Conservation (phyloP, 1,140 invertebrate genomes). For the Cecropterus lyciades region DNA sequence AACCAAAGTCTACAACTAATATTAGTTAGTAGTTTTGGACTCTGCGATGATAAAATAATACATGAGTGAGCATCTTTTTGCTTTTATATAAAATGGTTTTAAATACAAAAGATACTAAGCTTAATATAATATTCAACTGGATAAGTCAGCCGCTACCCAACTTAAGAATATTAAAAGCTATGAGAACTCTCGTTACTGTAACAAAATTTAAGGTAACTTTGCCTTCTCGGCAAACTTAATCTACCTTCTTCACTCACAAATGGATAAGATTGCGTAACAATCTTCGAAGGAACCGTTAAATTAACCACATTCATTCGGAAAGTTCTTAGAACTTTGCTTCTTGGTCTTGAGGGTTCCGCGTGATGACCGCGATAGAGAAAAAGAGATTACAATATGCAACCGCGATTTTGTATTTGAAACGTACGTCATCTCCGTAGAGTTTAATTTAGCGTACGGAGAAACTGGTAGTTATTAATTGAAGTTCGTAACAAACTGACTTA, state of each 20-base stretch:
- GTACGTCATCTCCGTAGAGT: slow-evolving; percentile 14
- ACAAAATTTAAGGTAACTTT: slow-evolving; percentile 21
- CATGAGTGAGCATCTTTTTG: too few relatives aligned
- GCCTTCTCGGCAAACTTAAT: slow-evolving; percentile 16
- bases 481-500: too few relatives aligned
- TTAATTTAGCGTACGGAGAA: not conserved
- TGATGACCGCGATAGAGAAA: slow-evolving; percentile 52
- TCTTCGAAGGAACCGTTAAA: slow-evolving; percentile 62
- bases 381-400: slow-evolving; percentile 30
- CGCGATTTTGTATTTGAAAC: slow-evolving; percentile 34
- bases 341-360: slow-evolving; percentile 44
- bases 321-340: slow-evolving; percentile 63
- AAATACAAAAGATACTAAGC: too few relatives aligned
- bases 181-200: slow-evolving; percentile 16
- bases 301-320: slow-evolving; percentile 67
- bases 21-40: too few relatives aligned
- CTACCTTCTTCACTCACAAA: slow-evolving; percentile 21
- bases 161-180: slow-evolving; percentile 15
- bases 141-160: not conserved
- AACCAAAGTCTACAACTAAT: too few relatives aligned
- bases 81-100: too few relatives aligned
- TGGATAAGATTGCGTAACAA: slow-evolving; percentile 58
- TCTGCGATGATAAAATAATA: too few relatives aligned
- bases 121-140: slow-evolving; percentile 6
- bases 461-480: too few relatives aligned